A percentile compares a stretch with the other conserved stretches of the same genome.
These are phyloP conservation scores for Siderastrea radians DNA, from an alignment of 92 coral and sea anemone species.

Conservation along the genomic window DNA sequence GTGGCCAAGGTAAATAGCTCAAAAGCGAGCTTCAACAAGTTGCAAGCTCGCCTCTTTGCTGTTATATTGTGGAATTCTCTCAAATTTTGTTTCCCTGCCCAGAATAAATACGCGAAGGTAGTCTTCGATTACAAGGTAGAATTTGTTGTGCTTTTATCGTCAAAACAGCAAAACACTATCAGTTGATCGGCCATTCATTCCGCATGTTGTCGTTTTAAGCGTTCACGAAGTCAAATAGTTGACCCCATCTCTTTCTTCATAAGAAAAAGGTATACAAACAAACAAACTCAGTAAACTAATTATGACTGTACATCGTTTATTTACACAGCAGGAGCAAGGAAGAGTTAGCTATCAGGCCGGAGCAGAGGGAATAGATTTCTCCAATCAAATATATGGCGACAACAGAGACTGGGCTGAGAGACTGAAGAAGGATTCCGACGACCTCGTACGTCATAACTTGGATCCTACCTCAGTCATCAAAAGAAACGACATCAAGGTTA, in stretches of 20 bases:
- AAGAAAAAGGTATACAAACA: background rate
- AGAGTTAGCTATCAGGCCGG: constrained; percentile 35
- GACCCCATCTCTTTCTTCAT: background rate
- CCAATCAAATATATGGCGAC: constrained; percentile 64
- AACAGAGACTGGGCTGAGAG: constrained; percentile 50
- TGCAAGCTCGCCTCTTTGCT: too few species aligned
- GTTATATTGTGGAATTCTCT: too few species aligned
- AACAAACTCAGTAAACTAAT: too few species aligned
- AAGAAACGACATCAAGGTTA: constrained; percentile 88
- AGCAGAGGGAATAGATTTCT: constrained; percentile 61
- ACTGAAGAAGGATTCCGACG: constrained; percentile 59
- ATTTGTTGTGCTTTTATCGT: too few species aligned
- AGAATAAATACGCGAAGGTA: too few species aligned
- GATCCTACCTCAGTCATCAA: constrained; percentile 73
- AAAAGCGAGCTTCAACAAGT: too few species aligned
- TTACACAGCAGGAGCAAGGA: constrained; percentile 25
- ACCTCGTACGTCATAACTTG: constrained; percentile 55
- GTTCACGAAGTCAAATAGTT: too few species aligned
- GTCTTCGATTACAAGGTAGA: too few species aligned
- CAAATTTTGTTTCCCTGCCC: too few species aligned
- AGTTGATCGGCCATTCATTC: too few species aligned
- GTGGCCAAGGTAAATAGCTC: constrained; percentile 47
- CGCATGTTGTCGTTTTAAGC: too few species aligned
- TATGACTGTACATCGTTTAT: background rate
- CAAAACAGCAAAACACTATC: too few species aligned